Evolutionary conservation across 1,140 invertebrate species (phyloP).

Genomic region (Trachelipus rathkii): DNA sequence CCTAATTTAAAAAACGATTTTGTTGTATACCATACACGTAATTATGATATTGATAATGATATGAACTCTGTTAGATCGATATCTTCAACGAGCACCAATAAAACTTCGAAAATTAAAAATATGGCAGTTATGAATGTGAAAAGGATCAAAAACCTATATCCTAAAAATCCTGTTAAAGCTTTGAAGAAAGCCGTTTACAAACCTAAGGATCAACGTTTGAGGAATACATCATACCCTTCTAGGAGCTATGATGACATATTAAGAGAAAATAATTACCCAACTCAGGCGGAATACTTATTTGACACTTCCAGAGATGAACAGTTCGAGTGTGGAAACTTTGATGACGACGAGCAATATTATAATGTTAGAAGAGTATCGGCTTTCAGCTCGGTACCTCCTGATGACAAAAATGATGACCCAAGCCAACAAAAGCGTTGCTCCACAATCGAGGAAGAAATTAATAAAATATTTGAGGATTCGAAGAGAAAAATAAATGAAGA

Average conservation of each 20-base stretch:
- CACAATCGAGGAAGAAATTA: background rate
- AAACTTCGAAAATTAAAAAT: background rate
- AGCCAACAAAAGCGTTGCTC: too few species aligned
- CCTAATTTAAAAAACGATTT: background rate
- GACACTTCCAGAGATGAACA: background rate
- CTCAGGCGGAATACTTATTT: background rate
- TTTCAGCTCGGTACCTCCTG: background rate
- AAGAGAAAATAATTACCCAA: slow-evolving; percentile 2
- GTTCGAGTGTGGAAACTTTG: background rate
- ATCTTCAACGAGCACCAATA: background rate
- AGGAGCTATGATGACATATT: background rate
- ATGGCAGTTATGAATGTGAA: background rate
- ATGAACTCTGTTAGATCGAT: background rate
- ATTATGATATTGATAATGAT: background rate
- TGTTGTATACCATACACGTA: background rate
- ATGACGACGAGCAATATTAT: background rate
- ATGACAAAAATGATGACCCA: background rate
- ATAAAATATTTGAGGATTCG: background rate
- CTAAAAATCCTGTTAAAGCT: background rate
- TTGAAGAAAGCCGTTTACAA: background rate
- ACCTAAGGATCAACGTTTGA: background rate
- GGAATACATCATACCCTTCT: background rate
- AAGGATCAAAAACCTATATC: background rate
- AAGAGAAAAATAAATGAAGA: too few species aligned
- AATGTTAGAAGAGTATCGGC: background rate